Evolutionary conservation across 2,797 vertebrate genomes (phyloP).

Genomic region (Neostethus bicornis): DNA sequence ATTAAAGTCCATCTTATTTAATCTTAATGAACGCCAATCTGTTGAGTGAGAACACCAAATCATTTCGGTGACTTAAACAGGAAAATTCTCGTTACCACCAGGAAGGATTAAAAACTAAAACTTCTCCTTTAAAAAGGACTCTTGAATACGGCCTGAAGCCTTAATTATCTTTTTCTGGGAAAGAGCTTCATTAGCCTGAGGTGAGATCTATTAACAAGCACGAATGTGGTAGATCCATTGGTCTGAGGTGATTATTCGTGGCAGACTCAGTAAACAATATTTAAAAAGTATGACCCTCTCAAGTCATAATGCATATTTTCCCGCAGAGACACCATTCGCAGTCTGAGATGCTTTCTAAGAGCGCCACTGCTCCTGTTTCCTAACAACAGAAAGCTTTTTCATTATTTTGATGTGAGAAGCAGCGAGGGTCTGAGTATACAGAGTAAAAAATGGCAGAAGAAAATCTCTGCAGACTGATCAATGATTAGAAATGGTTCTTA

Average conservation of each 20-base stretch:
- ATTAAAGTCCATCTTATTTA: no score
- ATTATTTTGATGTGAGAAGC: slow-evolving; percentile 1
- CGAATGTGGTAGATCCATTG: slow-evolving; percentile 54
- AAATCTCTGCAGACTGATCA: no score
- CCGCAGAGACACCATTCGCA: slow-evolving; percentile 7
- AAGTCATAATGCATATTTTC: slow-evolving; percentile 27
- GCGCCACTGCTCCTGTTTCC: not conserved
- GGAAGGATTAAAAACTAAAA: slow-evolving; percentile 1
- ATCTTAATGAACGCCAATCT: no score
- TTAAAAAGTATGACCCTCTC: slow-evolving; percentile 38
- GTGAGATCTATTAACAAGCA: slow-evolving; percentile 59
- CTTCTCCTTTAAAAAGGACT: slow-evolving; percentile 25
- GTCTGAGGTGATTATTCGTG: slow-evolving; percentile 46
- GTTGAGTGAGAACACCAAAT: no score
- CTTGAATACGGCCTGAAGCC: slow-evolving; percentile 39
- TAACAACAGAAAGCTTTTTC: not conserved
- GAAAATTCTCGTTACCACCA: slow-evolving; percentile 23
- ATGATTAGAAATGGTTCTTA: no score
- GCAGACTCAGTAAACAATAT: slow-evolving; percentile 50
- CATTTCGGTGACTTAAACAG: no score
- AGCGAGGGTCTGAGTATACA: not conserved
- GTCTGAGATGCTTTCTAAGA: slow-evolving; percentile 11
- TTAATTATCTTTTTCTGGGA: slow-evolving; percentile 47
- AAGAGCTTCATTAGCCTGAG: slow-evolving; percentile 47
- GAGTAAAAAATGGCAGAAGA: no score